These are phyloP conservation scores for Ailurus styani DNA, from an alignment of 2,113 vertebrate species.

Conservation along the genomic window DNA sequence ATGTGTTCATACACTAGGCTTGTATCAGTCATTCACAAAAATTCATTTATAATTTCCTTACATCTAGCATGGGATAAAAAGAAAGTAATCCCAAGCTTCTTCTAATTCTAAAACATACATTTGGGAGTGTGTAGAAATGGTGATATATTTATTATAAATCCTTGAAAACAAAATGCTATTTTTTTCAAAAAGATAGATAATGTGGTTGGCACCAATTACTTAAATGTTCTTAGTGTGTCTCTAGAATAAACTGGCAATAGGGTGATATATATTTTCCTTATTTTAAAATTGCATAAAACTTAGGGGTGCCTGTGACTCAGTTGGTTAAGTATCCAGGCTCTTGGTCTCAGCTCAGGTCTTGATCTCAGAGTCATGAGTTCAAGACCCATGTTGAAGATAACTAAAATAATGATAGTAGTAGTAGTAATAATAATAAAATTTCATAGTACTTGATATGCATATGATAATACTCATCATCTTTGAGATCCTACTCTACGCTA, in stretches of 20 bases:
- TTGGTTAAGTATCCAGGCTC: neutral
- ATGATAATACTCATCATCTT: neutral
- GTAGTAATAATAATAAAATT: neutral
- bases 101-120: neutral
- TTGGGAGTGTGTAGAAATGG: neutral
- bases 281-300: neutral
- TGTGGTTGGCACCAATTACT: neutral
- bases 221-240: neutral
- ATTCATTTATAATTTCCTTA: neutral
- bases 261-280: neutral
- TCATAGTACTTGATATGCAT: neutral
- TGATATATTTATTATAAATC: neutral
- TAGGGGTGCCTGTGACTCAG: neutral
- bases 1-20: neutral
- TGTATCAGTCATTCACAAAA: neutral
- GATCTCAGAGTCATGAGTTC: neutral
- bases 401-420: neutral
- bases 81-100: neutral
- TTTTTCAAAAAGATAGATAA: neutral
- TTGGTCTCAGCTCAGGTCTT: neutral
- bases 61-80: neutral
- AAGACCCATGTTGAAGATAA: neutral
- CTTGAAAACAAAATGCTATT: neutral
- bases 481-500: neutral
- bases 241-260: neutral